Base-by-base conservation (phyloP, 2,113 vertebrate species). In the Tragulus kanchil region DNA sequence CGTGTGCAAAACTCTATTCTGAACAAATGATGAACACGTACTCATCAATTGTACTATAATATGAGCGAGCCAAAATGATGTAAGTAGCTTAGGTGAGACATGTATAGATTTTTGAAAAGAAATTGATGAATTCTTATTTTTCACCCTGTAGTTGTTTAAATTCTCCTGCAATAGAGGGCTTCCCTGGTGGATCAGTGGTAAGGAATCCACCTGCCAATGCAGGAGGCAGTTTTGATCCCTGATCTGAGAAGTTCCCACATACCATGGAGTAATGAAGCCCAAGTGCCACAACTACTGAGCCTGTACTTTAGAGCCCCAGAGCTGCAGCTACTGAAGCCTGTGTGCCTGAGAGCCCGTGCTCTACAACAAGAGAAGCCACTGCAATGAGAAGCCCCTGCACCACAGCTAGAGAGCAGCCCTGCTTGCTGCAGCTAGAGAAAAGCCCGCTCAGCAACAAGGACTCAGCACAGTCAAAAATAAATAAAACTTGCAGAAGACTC, bases 101-200 rank as follows among this genome's bases (percentile, higher is more conserved):
- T 17, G 14, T n/a, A n/a, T 54, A 89, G 7, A 93, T 65, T 71
- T 56, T 86, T 17, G 87, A 73, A 94, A 96, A 95, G 13, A 92
- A 78, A 77, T 6, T 17, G 45, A 48, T 67, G 16, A 26, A 31
- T 71, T 90, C 78, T 96, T 61, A 88, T 81, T 89, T 94, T 85
- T 85, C 84, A 96, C 17, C 12, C 59, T n/a, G 31, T 31, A 93
- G 31, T 54, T n/a, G n/a, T 8, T 42, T 52, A 77, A 83, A 23
- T 10, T 62, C 8, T 86, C 50, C n/a, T 56, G 23, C 15, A 92
- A 89, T 3, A 62, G 31, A 45, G 42, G 69, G 42, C 69, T 73
- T 73, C 69, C 69, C 12, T 73, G 69, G 21, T 25, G 42, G 42
- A 45, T 25, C 42, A 73, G 69, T 45, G 69, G 69, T 45, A 73